These are phyloP conservation scores for Microtus ochrogaster DNA, from an alignment of 2,113 vertebrate genomes.

Conservation along the genomic window DNA sequence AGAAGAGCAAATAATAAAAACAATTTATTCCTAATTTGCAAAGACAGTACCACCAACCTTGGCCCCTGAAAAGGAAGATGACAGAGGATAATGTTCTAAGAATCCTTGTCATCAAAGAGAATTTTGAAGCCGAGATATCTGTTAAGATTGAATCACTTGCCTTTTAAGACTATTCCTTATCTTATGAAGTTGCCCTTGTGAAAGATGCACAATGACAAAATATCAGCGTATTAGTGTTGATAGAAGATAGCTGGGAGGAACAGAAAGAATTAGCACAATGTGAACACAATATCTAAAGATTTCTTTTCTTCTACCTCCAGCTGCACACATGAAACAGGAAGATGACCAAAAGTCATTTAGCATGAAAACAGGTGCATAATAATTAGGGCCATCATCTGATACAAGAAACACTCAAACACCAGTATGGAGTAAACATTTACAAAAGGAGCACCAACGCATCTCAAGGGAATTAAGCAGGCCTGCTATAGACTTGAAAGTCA, in stretches of 20 bases:
- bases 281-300: constrained; percentile 69
- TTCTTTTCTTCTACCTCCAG: constrained; percentile 55
- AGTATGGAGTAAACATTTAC: constrained; percentile 45
- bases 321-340: constrained; percentile 38
- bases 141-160: constrained; percentile 78
- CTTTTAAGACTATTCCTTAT: constrained; percentile 73
- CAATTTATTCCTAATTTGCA: constrained; percentile 82
- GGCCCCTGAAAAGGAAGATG: constrained; percentile 79
- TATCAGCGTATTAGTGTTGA: constrained; percentile 20
- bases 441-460: neutral
- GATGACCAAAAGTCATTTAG: constrained; percentile 54
- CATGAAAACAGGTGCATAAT: constrained; percentile 39
- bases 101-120: constrained; percentile 81
- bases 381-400: constrained; percentile 35
- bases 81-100: constrained; percentile 72
- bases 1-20: constrained; percentile 76
- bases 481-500: neutral
- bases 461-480: neutral
- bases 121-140: constrained; percentile 77
- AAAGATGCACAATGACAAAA: constrained; percentile 80
- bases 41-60: constrained; percentile 79
- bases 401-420: constrained; percentile 2
- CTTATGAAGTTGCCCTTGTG: constrained; percentile 84
- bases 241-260: constrained; percentile 65
- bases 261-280: constrained; percentile 46